These are phyloP conservation scores for Dynastes grantii DNA, from an alignment of 2,888 invertebrate species.

Conservation along the genomic window DNA sequence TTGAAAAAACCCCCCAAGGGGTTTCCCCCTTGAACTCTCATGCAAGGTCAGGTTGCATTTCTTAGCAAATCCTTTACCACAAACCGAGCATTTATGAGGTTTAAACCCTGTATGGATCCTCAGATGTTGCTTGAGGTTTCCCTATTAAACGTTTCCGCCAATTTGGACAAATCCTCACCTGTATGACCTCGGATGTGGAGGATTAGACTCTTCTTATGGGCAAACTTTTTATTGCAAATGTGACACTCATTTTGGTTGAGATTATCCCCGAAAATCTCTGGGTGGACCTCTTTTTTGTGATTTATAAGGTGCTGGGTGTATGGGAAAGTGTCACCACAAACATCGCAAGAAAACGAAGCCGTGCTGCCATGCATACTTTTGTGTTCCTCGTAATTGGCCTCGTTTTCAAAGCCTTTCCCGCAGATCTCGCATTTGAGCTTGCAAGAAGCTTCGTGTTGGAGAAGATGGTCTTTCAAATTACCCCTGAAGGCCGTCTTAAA, in stretches of 20 bases:
- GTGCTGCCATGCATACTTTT: slow-evolving; percentile 66
- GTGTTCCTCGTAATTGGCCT: slow-evolving; percentile 57
- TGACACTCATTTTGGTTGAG: slow-evolving; percentile 60
- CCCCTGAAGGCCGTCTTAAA: slow-evolving; percentile 51
- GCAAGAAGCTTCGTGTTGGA: slow-evolving; percentile 54
- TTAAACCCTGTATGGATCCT: slow-evolving; percentile 73
- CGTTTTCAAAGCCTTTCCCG: slow-evolving; percentile 55
- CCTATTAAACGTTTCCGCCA: no score
- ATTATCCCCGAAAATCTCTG: slow-evolving; percentile 64
- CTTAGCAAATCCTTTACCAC: slow-evolving; percentile 74
- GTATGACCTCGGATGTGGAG: slow-evolving; percentile 68
- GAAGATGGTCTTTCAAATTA: slow-evolving; percentile 52
- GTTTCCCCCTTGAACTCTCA: slow-evolving; percentile 76
- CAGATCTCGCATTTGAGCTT: slow-evolving; percentile 59
- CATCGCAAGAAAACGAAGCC: slow-evolving; percentile 71
- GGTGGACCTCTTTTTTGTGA: slow-evolving; percentile 70
- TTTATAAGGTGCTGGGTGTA: slow-evolving; percentile 69
- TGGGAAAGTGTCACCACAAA: slow-evolving; percentile 64
- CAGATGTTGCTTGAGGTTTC: slow-evolving; percentile 71
- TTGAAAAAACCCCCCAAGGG: slow-evolving; percentile 75
- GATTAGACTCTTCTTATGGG: slow-evolving; percentile 64
- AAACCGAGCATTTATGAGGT: slow-evolving; percentile 64
- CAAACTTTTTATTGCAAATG: slow-evolving; percentile 68
- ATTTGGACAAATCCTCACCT: slow-evolving; percentile 67
- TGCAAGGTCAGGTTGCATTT: slow-evolving; percentile 75